A percentile compares a stretch with the other conserved stretches of the same genome.
Conservation (phyloP, 2,113 vertebrate genomes). For the Ramphastos sulfuratus region DNA sequence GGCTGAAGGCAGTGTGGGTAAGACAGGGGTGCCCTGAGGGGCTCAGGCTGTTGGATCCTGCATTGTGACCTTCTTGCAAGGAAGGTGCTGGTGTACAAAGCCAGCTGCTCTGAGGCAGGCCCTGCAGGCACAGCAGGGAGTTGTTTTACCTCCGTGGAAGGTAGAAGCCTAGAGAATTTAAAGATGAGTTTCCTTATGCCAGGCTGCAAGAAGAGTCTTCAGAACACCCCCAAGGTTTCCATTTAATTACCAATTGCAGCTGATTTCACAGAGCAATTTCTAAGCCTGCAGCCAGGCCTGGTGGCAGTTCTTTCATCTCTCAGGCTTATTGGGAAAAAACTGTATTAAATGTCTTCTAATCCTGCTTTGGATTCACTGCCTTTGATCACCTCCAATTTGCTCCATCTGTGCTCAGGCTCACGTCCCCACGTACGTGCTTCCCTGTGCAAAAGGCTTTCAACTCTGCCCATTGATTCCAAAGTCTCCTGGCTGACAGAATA, state of each 20-base stretch:
- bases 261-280: constrained; percentile 69
- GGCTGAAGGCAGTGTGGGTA: neutral
- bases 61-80: neutral
- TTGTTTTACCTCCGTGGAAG: neutral
- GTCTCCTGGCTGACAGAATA: constrained; percentile 1
- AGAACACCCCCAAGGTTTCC: constrained; percentile 62
- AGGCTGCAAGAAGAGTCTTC: constrained; percentile 22
- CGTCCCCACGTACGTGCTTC: constrained; percentile 6
- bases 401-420: constrained; percentile 33
- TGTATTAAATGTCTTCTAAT: constrained; percentile 71
- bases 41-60: neutral
- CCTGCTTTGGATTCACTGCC: constrained; percentile 62
- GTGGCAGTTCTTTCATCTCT: constrained; percentile 71
- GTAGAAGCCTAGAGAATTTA: constrained; percentile 26
- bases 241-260: constrained; percentile 70
- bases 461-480: constrained; percentile 23
- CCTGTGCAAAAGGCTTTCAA: constrained; percentile 55
- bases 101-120: neutral
- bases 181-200: constrained; percentile 45
- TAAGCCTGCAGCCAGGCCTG: constrained; percentile 67
- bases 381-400: constrained; percentile 71
- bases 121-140: neutral
- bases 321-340: constrained; percentile 69
- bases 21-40: neutral
- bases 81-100: neutral